Evolutionary conservation across 64 coral and sea anemone species (phyloP).

Genomic region (Porites lutea): DNA sequence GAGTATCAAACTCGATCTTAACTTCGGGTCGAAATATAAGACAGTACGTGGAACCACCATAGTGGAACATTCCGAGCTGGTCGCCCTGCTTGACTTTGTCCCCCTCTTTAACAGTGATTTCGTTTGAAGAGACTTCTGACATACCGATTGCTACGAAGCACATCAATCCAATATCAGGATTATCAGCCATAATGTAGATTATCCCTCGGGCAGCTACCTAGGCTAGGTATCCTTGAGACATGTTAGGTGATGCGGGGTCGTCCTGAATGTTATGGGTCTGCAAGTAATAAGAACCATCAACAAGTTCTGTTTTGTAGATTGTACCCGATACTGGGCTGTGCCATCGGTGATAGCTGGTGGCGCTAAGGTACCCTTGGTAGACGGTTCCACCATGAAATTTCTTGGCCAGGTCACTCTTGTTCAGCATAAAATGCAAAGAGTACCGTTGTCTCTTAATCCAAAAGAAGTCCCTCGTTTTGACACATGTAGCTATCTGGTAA

Average conservation of each 20-base stretch:
- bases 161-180: constrained; percentile 90
- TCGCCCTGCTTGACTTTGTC: constrained; percentile 78
- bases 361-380: constrained; percentile 87
- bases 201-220: constrained; percentile 86
- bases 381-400: constrained; percentile 82
- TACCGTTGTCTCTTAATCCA: constrained; percentile 77
- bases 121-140: constrained; percentile 77
- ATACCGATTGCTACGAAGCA: constrained; percentile 85
- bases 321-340: constrained; percentile 82
- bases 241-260: constrained; percentile 68
- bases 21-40: constrained; percentile 82
- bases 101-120: constrained; percentile 74
- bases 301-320: constrained; percentile 69
- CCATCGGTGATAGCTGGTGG: constrained; percentile 89
- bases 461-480: constrained; percentile 57
- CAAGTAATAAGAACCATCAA: constrained; percentile 85
- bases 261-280: constrained; percentile 48
- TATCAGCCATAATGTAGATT: constrained; percentile 79
- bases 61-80: constrained; percentile 89
- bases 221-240: constrained; percentile 68
- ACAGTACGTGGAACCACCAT: constrained; percentile 80
- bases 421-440: constrained; percentile 82
- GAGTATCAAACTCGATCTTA: constrained; percentile 59
- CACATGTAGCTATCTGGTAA: constrained; percentile 41
- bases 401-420: constrained; percentile 63